Base-by-base conservation (phyloP, 1,140 invertebrate genomes). In the Drosophila equinoxialis region DNA sequence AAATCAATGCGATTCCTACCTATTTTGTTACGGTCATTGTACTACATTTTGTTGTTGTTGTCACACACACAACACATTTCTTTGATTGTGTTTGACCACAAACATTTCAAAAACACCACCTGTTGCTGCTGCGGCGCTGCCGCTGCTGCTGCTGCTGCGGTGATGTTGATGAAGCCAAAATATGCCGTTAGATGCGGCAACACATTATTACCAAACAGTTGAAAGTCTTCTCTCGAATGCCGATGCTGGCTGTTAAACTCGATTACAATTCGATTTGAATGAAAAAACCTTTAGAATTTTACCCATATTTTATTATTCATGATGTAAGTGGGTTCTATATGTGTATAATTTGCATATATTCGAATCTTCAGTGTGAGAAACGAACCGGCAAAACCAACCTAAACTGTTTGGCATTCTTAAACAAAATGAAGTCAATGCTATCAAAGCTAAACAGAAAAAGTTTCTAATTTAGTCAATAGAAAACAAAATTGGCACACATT, bases 21-120 rank as follows among this genome's bases (percentile, higher is more conserved):
- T 71, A 39, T 33, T 45, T 39, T 35, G 48, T 58, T 65, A 77
- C 83, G 74, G 79, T 87, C 77, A 74, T 77, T 76, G 71, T 77
- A 71, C 63, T 45, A 78, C 37, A 76, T 23, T 77, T 48, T 17
- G 45, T 48, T 48, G 45, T 48, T 48, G 17, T 23, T 23, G 45
- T 23, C 20, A 30, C 26, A 30, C 26, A 30, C 26, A 30, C n/a
- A n/a, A n/a, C n/a, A n/a, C n/a, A n/a, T 30, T 6, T 30, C 30
- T 30, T 30, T 30, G 5, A 8, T 51, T 71, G 58, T 66, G 83
- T 79, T 87, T 82, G 79, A 79, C 76, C 76, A 74, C 82, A 86
- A 86, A 81, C 75, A 73, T 77, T 79, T 81, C 59, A 78, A 85
- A 70, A 68, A 58, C 45, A 70, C 51, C 51, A 57, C 61, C 17